These are phyloP conservation scores for Chloropsis hardwickii DNA, from an alignment of 2,113 vertebrate genomes.

Conservation along the genomic window DNA sequence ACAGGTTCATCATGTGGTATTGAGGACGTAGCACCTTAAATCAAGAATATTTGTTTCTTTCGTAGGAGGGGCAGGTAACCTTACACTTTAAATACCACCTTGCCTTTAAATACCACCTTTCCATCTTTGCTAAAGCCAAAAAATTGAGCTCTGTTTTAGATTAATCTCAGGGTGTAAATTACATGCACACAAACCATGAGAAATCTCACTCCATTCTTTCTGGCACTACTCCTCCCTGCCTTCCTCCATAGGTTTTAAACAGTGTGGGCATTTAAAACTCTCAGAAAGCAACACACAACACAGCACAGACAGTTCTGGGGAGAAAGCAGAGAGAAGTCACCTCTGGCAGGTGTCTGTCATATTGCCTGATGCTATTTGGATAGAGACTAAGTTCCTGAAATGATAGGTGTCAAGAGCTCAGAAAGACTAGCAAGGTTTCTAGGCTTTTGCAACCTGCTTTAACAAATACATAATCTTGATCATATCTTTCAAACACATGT, in stretches of 20 bases:
- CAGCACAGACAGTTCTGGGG: neutral
- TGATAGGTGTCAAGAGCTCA: neutral
- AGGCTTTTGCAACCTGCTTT: neutral
- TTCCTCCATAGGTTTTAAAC: neutral
- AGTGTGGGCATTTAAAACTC: neutral
- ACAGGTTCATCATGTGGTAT: neutral
- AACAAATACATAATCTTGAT: neutral
- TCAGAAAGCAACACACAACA: neutral
- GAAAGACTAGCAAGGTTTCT: neutral
- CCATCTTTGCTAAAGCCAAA: neutral
- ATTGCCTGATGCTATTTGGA: neutral
- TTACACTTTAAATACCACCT: neutral
- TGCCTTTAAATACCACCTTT: neutral
- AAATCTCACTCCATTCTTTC: neutral
- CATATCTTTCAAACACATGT: neutral
- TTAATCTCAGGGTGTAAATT: neutral
- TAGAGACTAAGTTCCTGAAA: neutral
- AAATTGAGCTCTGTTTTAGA: neutral
- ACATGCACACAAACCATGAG: accelerated
- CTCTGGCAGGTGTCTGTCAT: neutral
- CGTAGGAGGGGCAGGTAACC: neutral
- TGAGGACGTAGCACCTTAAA: neutral
- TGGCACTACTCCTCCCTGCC: neutral
- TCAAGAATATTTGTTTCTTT: neutral
- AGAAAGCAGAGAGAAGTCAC: neutral